These are phyloP conservation scores for Thamnophis elegans DNA, from an alignment of 2,797 vertebrate species.

Conservation along the genomic window DNA sequence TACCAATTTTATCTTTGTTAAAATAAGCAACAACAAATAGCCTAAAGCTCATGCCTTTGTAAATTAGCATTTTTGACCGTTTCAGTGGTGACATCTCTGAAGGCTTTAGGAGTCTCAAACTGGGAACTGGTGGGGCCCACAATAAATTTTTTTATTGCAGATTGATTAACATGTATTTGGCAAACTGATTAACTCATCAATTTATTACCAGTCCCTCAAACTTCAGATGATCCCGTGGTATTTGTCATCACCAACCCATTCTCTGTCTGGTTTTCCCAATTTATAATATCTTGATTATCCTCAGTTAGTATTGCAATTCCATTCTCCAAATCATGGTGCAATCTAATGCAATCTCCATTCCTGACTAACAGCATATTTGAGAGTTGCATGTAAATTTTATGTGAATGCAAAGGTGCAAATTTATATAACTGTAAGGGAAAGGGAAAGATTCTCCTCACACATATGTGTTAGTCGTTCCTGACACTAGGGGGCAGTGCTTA, in stretches of 20 bases:
- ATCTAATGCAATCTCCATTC: not conserved
- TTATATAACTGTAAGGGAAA: not conserved
- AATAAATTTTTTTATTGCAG: not conserved
- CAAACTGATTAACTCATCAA: not conserved
- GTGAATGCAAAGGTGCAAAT: not conserved
- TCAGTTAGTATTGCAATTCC: not conserved
- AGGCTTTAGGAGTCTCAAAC: not conserved
- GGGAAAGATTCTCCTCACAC: no score
- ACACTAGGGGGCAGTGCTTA: no score
- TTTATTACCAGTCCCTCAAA: not conserved
- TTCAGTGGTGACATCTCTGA: not conserved
- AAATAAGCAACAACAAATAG: not conserved
- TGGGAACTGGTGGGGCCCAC: not conserved
- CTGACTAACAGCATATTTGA: not conserved
- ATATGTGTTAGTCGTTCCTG: no score
- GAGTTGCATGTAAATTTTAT: not conserved
- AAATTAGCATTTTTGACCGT: not conserved
- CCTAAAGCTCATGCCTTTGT: not conserved
- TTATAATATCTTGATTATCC: not conserved
- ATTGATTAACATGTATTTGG: not conserved
- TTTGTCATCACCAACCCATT: not conserved
- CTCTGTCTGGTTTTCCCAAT: not conserved
- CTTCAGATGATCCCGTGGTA: not conserved
- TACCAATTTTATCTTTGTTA: not conserved
- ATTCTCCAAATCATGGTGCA: not conserved